Conservation (phyloP, 2,888 invertebrate genomes). For the Pristionchus entomophagus region DNA sequence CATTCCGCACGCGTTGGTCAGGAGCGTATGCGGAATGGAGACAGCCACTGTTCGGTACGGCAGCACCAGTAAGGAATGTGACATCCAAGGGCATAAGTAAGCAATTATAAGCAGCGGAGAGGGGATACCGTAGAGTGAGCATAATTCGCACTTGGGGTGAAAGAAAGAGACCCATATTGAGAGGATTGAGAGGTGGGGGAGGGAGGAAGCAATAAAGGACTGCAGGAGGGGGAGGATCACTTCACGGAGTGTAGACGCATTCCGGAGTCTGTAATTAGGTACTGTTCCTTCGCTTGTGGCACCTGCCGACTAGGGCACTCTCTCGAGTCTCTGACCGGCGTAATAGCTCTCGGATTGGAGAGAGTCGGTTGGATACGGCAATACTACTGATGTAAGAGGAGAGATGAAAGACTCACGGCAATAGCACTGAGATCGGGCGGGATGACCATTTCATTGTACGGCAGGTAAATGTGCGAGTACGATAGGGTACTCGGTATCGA, state of each 20-base stretch:
- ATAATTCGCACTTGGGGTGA: slow-evolving; percentile 29
- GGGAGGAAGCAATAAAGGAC: neutral
- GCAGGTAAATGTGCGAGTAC: slow-evolving; percentile 73
- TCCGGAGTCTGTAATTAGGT: slow-evolving; percentile 39
- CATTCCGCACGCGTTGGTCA: too few species aligned
- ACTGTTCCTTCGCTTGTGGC: neutral
- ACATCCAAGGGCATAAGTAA: neutral
- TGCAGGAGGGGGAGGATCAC: slow-evolving; percentile 14
- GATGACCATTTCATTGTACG: slow-evolving; percentile 71
- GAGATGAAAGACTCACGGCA: slow-evolving; percentile 58
- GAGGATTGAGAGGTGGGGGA: slow-evolving; percentile 3
- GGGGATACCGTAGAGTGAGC: slow-evolving; percentile 6
- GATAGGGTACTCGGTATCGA: slow-evolving; percentile 71
- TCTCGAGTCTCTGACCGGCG: too few species aligned
- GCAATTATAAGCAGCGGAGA: slow-evolving; percentile 15
- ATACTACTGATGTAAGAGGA: too few species aligned
- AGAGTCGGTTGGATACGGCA: too few species aligned
- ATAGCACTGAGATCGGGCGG: slow-evolving; percentile 71
- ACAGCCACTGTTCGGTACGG: neutral
- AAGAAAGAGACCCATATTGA: slow-evolving; percentile 32
- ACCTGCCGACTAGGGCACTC: slow-evolving; percentile 14
- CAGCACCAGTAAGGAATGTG: too few species aligned
- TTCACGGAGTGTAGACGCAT: slow-evolving; percentile 47
- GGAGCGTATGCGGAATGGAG: too few species aligned
- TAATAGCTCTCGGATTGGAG: neutral